These are phyloP conservation scores for Drosophila neonasuta DNA, from an alignment of 2,888 invertebrate species.

Conservation along the genomic window DNA sequence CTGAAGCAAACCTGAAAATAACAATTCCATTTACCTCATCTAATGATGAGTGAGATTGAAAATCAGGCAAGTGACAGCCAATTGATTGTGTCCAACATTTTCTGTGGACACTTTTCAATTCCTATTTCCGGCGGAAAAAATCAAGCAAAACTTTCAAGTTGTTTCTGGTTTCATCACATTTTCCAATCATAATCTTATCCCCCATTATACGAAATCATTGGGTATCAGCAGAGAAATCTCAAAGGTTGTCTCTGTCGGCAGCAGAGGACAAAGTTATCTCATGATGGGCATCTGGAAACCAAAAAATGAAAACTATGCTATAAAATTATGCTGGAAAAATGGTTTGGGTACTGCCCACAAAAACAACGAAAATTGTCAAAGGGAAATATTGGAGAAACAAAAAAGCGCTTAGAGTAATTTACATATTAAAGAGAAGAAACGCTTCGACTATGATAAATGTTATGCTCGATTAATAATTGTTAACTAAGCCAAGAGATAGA, in stretches of 20 bases:
- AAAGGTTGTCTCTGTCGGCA: slow-evolving; percentile 45
- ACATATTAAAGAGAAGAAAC: slow-evolving; percentile 53
- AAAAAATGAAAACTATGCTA: slow-evolving; percentile 22
- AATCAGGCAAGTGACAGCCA: slow-evolving; percentile 44
- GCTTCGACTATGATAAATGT: slow-evolving; percentile 67
- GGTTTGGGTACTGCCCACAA: slow-evolving; percentile 42
- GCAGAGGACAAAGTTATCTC: slow-evolving; percentile 62
- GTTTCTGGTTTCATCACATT: slow-evolving; percentile 51
- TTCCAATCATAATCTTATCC: slow-evolving; percentile 22
- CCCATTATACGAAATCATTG: slow-evolving; percentile 20
- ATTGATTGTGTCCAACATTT: slow-evolving; percentile 30
- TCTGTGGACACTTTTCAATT: slow-evolving; percentile 23
- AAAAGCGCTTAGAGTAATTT: slow-evolving; percentile 40
- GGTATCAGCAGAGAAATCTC: slow-evolving; percentile 34
- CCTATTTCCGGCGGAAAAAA: slow-evolving; percentile 58
- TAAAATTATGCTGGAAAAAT: slow-evolving; percentile 55
- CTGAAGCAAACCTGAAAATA: background rate
- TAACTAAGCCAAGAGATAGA: slow-evolving; percentile 70
- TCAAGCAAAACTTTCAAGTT: slow-evolving; percentile 38
- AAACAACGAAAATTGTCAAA: slow-evolving; percentile 38
- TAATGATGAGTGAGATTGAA: background rate
- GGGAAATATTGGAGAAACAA: slow-evolving; percentile 9
- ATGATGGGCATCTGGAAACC: slow-evolving; percentile 34
- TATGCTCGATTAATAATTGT: slow-evolving; percentile 78
- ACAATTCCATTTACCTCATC: background rate